phyloP scores from a whole-genome alignment of 2,888 invertebrate genomes.

The Drosophila demipolita region DNA sequence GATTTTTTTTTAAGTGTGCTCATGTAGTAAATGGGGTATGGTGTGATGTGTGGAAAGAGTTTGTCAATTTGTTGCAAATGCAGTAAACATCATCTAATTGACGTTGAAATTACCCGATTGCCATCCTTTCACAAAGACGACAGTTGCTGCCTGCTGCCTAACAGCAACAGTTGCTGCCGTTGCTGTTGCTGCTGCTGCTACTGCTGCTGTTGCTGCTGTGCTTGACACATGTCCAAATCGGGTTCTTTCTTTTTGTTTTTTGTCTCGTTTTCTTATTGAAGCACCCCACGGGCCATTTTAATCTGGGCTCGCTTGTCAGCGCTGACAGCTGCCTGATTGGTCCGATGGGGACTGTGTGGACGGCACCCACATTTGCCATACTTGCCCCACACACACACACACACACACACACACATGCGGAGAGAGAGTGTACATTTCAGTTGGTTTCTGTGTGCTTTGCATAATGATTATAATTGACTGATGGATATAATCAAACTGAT shows the following conservation, averaged over 20 bases:
- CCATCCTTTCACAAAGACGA: constrained; percentile 4
- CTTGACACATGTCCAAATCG: constrained; percentile 71
- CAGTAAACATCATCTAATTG: constrained; percentile 80
- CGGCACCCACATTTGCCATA: neutral
- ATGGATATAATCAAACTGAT: constrained; percentile 65
- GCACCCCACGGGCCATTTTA: constrained; percentile 54
- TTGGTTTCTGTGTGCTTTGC: constrained; percentile 51
- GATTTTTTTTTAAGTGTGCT: neutral
- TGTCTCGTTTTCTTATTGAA: constrained; percentile 37
- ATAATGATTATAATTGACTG: constrained; percentile 74
- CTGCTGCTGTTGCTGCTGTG: constrained; percentile 38
- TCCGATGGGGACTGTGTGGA: constrained; percentile 42
- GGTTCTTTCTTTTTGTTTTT: constrained; percentile 45
- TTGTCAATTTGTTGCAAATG: constrained; percentile 80
- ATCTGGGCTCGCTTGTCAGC: constrained; percentile 48
- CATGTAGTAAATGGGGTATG: constrained; percentile 34
- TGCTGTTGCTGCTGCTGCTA: constrained; percentile 13
- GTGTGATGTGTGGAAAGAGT: constrained; percentile 28
- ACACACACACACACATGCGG: constrained; percentile 1
- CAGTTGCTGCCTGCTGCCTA: neutral
- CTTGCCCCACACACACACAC: constrained; percentile 1
- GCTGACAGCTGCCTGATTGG: constrained; percentile 69
- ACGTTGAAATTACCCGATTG: constrained; percentile 70
- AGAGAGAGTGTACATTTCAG: constrained; percentile 34
- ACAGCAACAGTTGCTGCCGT: constrained; percentile 25